Base-by-base conservation (phyloP, 1,140 invertebrate genomes). In the Trichoplusia ni region DNA sequence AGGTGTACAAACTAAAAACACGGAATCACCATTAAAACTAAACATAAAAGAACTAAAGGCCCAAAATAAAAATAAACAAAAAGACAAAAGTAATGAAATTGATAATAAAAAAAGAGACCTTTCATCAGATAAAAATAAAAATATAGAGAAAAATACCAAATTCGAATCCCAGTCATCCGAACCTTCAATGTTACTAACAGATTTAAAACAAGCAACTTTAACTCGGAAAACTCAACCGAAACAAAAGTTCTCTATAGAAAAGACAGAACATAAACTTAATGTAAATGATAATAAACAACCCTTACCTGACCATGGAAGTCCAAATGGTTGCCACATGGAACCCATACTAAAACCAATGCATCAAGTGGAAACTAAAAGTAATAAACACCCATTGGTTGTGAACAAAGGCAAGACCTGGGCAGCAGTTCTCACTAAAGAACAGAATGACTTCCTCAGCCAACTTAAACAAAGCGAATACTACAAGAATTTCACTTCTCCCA, bases 401-500 rank as follows among this genome's bases (percentile, higher is more conserved):
- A 69, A 66, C 16, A 82, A 77, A 68, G 77, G 69, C 6, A 81
- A 89, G 71, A 86, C 82, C 11, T 88, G 87, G 76, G 92, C 83
- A 44, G 64, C 75, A 11, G 81, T 91, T 14, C 76, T 91, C 9
- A 82, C 84, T 8, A 85, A 91, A 69, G 87, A 90, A 64, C 89
- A 91, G 73, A 83, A 85, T 76, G 81, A 86, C 58, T 90, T 90
- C 33, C 46, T 89, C 14, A 77, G 61, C 21, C 74, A 90, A 60
- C 63, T 91, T 5, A 89, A 89, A 77, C 82, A 91, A 75, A 88
- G 78, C 78, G 72, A 78, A 19, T 85, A 82, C 68, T 86, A 82
- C 21, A 89, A 90, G 68, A 88, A 89, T 51, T 86, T 86, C 75
- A 51, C 64, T 25, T 84, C 85, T 0, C 82, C 79, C 47, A 63